Base-by-base conservation (phyloP, 2,113 vertebrate genomes). In the Rhinopithecus roxellana region DNA sequence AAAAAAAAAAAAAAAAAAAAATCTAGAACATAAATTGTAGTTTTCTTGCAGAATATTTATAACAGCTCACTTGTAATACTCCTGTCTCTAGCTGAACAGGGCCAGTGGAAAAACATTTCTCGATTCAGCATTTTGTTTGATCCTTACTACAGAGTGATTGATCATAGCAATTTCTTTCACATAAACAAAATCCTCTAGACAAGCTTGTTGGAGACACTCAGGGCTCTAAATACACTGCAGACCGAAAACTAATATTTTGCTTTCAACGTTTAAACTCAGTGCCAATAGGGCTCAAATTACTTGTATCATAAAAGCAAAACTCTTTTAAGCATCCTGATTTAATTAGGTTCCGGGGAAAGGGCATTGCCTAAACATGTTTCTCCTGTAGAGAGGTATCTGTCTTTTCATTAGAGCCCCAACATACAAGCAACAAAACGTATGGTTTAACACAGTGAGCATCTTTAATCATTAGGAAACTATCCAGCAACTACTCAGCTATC, bases 131-230 rank as follows among this genome's bases (percentile, higher is more conserved):
- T 93, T 98, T 98, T 85, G 86, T 97, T 97, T 98, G 97, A 96
- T 97, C 97, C 82, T 96, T 93, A 50, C 87, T 70, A 8, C 0
- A 3, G 6, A 0, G 89, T 97, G 98, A 98, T 96, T 97, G 98
- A 97, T 98, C 98, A 94, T 38, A 98, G 95, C 98, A 98, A 98
- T 98, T 99, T 98, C 97, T 97, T 95, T 80, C 94, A 78, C 82
- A 94, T 97, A 97, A 98, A 95, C 77, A 97, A 98, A 98, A 97
- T 77, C 95, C 96, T 98, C 96, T 5, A 50, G 97, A 98, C 97
- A 98, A 98, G 97, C 93, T 96, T 70, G 75, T 95, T 97, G 92
- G 95, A 97, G 75, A 86, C 81, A 95, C 95, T 35, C 79, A 96
- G 89, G 96, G 93, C 95, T 98, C 8, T 88, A 98, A 97, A 94